Base-by-base conservation (phyloP, 2,888 invertebrate species). In the Pollenia angustigena region DNA sequence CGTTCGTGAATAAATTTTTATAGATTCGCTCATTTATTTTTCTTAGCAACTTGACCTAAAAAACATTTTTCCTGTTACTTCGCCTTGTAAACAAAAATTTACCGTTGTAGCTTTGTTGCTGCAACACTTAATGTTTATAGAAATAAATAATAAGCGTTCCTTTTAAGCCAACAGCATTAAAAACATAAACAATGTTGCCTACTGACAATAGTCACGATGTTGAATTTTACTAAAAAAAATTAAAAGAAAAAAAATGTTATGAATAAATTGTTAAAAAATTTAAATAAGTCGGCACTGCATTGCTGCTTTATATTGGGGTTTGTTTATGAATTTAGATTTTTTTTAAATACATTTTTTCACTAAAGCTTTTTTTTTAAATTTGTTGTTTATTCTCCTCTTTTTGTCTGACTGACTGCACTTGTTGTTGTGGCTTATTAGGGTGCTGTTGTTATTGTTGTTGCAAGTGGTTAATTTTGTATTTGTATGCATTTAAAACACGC, bases 51-150 rank as follows among this genome's bases (percentile, higher is more conserved):
- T 92, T 93, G 92, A 93, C 92, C 92, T 90, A 91, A 90, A 91
- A 90, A 92, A 90, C 90, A 91, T 92, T 88, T 92, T 92, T 93
- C 92, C 93, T 92, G 92, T 93, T 93, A 92, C 92, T 92, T 91
- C 82, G 88, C 86, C 87, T 88, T 80, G 85, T 84, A 88, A 87
- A 87, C 87, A 89, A 87, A 89, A 90, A 92, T 92, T 89, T 91
- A 90, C 90, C 90, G 92, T 91, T 90, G 89, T 88, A 78, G 66
- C 48, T 11, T 46, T 71, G 81, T 84, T 74, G 64, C 64, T 1
- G 74, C 78, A 84, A 81, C 69, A 78, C 58, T 54, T 7, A 2
- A n/a, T 48, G 48, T n/a, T 42, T 52, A 18, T 16, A 48, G 32
- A 40, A 56, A 14, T 32, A 32, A 52, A 7, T 32, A 50, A 58